A percentile compares a stretch with the other conserved stretches of the same genome.
Conservation (phyloP, 2,113 vertebrate species). For the Crocuta crocuta region DNA sequence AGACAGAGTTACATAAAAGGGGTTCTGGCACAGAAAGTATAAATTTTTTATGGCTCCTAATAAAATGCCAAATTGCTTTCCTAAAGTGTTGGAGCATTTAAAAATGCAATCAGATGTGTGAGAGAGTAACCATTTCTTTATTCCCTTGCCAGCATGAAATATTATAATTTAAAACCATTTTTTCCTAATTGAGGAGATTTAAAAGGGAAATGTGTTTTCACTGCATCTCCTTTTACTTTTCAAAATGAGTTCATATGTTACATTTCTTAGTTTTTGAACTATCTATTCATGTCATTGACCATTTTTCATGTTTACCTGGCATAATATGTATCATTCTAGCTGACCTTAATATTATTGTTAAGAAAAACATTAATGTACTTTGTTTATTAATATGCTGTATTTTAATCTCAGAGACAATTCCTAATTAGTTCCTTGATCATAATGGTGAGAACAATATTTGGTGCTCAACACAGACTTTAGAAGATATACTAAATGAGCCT, state of each 20-base stretch:
- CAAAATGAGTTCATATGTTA: slow-evolving; percentile 53
- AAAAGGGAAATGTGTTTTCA: slow-evolving; percentile 69
- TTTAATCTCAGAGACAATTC: not conserved
- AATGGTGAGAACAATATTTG: not conserved
- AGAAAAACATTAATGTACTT: not conserved
- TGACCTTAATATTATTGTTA: slow-evolving; percentile 26
- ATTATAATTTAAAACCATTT: slow-evolving; percentile 63
- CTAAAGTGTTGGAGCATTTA: slow-evolving; percentile 63
- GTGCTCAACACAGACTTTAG: not conserved
- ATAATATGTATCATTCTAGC: not conserved
- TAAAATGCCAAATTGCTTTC: slow-evolving; percentile 65
- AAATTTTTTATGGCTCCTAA: slow-evolving; percentile 62
- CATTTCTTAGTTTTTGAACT: slow-evolving; percentile 18
- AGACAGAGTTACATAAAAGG: slow-evolving; percentile 59
- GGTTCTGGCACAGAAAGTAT: slow-evolving; percentile 34
- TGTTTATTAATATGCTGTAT: not conserved
- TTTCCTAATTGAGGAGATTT: slow-evolving; percentile 62
- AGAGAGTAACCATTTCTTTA: slow-evolving; percentile 55
- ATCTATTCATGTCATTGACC: not conserved
- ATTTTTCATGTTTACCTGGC: not conserved
- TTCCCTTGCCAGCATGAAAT: slow-evolving; percentile 63
- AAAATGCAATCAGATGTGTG: slow-evolving; percentile 37
- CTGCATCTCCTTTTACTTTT: slow-evolving; percentile 63
- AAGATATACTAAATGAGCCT: not conserved
- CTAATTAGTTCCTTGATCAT: slow-evolving; percentile 25